Conservation (phyloP, 2,888 invertebrate genomes). For the Caenorhabditis imperialis region DNA sequence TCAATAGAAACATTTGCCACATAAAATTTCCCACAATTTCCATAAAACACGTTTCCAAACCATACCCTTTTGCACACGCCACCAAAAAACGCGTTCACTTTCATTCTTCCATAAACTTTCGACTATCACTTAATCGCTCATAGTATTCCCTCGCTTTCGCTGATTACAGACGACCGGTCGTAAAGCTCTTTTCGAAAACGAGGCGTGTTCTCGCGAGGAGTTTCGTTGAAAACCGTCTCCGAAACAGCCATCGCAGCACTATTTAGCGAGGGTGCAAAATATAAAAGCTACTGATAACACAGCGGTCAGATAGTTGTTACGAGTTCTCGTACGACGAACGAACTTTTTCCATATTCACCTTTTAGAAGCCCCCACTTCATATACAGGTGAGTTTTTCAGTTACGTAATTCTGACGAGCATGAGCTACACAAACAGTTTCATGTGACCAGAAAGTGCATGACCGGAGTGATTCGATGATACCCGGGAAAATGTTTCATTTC, state of each 20-base stretch:
- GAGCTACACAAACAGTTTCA: conserved; percentile 16
- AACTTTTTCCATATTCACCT: conserved; percentile 11
- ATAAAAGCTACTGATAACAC: conserved; percentile 53
- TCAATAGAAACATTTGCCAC: too few relatives aligned
- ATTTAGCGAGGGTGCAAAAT: conserved; percentile 52
- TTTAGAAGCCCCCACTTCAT: neutral
- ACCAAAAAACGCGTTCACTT: too few relatives aligned
- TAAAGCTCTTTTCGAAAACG: conserved; percentile 23
- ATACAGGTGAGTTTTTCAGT: conserved; percentile 5
- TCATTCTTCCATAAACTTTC: too few relatives aligned
- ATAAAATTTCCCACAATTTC: too few relatives aligned
- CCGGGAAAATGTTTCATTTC: neutral
- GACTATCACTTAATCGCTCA: conserved; percentile 24
- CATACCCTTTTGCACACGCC: too few relatives aligned
- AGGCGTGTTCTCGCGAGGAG: conserved; percentile 43
- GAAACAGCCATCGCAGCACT: conserved; percentile 42
- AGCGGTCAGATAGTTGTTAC: conserved; percentile 45
- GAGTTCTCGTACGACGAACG: conserved; percentile 40
- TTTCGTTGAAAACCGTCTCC: conserved; percentile 51
- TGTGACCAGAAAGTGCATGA: conserved; percentile 30
- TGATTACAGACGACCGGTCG: conserved; percentile 20
- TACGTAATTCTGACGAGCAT: too few relatives aligned
- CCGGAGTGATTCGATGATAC: conserved; percentile 1
- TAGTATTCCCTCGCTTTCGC: conserved; percentile 20
- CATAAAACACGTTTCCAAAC: too few relatives aligned